These are phyloP conservation scores for Dasysyrphus tricinctus DNA, from an alignment of 2,888 invertebrate species.

Conservation along the genomic window DNA sequence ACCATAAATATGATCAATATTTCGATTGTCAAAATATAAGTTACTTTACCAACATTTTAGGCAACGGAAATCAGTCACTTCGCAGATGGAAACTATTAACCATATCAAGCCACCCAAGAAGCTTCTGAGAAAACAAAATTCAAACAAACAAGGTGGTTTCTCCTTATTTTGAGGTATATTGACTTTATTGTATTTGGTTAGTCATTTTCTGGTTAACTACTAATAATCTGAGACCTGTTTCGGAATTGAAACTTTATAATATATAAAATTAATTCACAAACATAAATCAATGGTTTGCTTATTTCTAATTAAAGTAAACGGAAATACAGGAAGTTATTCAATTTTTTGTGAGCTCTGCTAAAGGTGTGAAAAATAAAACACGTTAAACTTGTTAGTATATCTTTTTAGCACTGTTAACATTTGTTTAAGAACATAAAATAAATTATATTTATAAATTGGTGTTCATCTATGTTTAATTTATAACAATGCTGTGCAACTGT, in stretches of 20 bases:
- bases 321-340: conserved; percentile 6
- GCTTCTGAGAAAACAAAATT: neutral
- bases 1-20: neutral
- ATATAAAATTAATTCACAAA: neutral
- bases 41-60: neutral
- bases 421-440: too few relatives aligned
- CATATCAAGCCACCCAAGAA: neutral
- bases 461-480: too few relatives aligned
- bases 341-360: neutral
- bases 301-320: conserved; percentile 13
- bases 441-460: too few relatives aligned
- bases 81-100: neutral
- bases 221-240: neutral
- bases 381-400: neutral
- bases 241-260: neutral
- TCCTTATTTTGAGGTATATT: neutral
- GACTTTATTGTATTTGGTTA: neutral
- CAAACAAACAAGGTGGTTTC: neutral
- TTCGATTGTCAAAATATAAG: neutral
- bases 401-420: neutral
- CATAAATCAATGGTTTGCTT: neutral
- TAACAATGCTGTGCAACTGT: too few relatives aligned
- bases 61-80: neutral
- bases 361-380: neutral
- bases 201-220: neutral